A percentile compares a stretch with the other conserved stretches of the same genome.
phyloP scores from a whole-genome alignment of 1,140 invertebrate species.

The Apis laboriosa region DNA sequence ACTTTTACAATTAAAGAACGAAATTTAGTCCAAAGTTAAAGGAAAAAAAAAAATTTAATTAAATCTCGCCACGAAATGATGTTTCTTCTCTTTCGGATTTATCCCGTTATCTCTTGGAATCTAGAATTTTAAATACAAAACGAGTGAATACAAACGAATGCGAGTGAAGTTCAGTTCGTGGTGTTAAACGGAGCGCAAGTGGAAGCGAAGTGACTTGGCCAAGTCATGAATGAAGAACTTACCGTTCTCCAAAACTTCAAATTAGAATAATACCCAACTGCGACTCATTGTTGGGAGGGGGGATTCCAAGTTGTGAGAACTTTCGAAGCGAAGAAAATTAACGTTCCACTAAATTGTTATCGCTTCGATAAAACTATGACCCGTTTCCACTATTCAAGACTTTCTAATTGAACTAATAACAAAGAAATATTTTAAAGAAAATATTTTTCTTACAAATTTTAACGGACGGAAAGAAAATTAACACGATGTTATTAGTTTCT shows the following conservation, averaged over 20 bases:
- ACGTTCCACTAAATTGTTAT: conserved; percentile 9
- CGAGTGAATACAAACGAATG: background rate
- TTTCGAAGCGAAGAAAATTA: conserved; percentile 6
- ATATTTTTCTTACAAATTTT: background rate
- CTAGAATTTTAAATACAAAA: background rate
- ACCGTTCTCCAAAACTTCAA: conserved; percentile 17
- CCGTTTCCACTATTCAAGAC: background rate
- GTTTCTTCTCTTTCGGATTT: background rate
- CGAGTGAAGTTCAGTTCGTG: background rate
- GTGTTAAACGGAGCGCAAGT: conserved; percentile 21
- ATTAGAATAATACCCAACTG: conserved; percentile 37
- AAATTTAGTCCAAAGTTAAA: background rate
- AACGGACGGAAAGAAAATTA: background rate
- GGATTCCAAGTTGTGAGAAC: background rate
- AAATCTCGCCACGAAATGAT: background rate
- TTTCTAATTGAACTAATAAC: background rate
- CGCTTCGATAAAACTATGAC: background rate
- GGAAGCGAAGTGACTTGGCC: background rate
- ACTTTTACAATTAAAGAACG: background rate
- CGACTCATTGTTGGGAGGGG: background rate
- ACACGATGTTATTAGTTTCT: background rate
- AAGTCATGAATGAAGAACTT: background rate
- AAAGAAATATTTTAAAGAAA: background rate
- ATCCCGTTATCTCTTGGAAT: background rate
- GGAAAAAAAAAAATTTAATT: conserved; percentile 19